These are phyloP conservation scores for Zaprionus kolodkinae DNA, from an alignment of 1,140 invertebrate genomes.

Conservation along the genomic window DNA sequence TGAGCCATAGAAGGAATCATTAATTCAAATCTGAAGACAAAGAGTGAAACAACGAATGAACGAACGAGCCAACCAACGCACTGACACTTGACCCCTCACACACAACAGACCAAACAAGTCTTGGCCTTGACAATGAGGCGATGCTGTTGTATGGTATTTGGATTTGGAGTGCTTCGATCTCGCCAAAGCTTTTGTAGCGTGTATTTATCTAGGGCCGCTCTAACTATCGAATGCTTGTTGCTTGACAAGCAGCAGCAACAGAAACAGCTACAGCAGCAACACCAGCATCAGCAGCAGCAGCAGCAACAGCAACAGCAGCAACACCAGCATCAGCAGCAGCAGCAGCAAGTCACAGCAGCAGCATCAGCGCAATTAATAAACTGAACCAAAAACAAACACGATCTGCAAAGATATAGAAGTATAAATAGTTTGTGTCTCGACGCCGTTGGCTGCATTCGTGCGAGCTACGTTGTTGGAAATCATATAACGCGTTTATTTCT, in stretches of 20 bases:
- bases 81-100: conserved; percentile 77
- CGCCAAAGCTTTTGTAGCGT: conserved; percentile 30
- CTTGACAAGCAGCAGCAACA: conserved; percentile 43
- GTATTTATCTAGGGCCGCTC: conserved; percentile 78
- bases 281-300: conserved; percentile 2
- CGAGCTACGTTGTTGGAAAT: conserved; percentile 60
- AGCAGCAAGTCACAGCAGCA: conserved; percentile 28
- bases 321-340: conserved; percentile 26
- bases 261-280: conserved; percentile 18
- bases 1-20: conserved; percentile 60
- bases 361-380: conserved; percentile 74
- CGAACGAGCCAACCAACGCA: conserved; percentile 29
- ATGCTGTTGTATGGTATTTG: conserved; percentile 49
- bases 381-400: conserved; percentile 62
- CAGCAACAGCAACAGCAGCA: conserved; percentile 41
- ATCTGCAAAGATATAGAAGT: conserved; percentile 66
- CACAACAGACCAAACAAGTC: conserved; percentile 61
- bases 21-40: conserved; percentile 62
- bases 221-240: conserved; percentile 49
- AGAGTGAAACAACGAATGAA: conserved; percentile 30
- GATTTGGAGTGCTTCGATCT: conserved; percentile 45
- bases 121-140: conserved; percentile 74
- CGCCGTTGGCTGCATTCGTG: conserved; percentile 70
- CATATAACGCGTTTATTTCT: conserved; percentile 25
- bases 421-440: conserved; percentile 70